These are phyloP conservation scores for Poecilia gillii DNA, from an alignment of 2,797 vertebrate species.

Conservation along the genomic window DNA sequence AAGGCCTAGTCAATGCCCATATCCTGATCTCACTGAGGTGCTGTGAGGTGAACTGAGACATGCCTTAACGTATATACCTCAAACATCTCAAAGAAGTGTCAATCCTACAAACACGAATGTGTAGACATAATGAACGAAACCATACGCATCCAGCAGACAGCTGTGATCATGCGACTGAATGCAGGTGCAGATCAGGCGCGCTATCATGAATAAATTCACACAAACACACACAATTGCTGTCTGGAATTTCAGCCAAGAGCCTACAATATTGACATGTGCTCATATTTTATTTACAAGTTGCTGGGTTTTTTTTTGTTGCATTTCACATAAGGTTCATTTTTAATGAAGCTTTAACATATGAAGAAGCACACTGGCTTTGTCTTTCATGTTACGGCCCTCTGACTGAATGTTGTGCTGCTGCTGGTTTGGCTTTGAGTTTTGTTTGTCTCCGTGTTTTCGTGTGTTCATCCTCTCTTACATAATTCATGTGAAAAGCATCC, in stretches of 20 bases:
- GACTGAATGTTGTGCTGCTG: slow-evolving; percentile 10
- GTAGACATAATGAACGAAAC: not conserved
- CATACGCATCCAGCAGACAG: not conserved
- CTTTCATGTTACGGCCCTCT: not conserved
- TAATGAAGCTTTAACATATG: slow-evolving; percentile 4
- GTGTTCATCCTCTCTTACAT: slow-evolving; percentile 38
- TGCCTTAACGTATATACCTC: not conserved
- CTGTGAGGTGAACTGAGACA: not conserved
- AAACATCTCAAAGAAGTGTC: not conserved
- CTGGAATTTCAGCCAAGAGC: slow-evolving; percentile 12
- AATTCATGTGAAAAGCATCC: slow-evolving; percentile 52
- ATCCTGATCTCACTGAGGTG: not conserved
- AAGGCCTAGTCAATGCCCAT: not conserved
- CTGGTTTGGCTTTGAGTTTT: slow-evolving; percentile 9
- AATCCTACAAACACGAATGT: not conserved
- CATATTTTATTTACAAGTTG: slow-evolving; percentile 15
- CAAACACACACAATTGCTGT: not conserved
- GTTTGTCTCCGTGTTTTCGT: slow-evolving; percentile 6
- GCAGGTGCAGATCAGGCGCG: slow-evolving; percentile 15
- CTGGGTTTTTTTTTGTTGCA: slow-evolving; percentile 1
- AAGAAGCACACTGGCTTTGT: not conserved
- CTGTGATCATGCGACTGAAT: slow-evolving; percentile 4
- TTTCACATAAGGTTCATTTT: slow-evolving; percentile 6
- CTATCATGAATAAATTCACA: slow-evolving; percentile 35
- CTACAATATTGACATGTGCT: slow-evolving; percentile 19